Evolutionary conservation across 2,113 vertebrate species (phyloP).

Genomic region (Vidua macroura): DNA sequence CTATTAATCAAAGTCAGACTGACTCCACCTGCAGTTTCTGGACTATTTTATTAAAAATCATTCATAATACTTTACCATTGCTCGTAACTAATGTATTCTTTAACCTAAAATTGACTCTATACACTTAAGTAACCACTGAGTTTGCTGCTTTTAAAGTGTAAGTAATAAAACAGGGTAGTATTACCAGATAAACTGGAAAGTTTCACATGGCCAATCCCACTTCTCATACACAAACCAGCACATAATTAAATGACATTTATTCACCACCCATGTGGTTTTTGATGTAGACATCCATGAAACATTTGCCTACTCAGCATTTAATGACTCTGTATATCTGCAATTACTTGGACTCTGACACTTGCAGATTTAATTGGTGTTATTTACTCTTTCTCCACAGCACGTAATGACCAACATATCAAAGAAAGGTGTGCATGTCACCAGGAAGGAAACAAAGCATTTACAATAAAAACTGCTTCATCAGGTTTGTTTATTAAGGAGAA

Average conservation of each 20-base stretch:
- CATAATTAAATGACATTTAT: slow-evolving; percentile 38
- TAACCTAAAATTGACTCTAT: not conserved
- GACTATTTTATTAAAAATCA: not conserved
- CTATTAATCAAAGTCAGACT: not conserved
- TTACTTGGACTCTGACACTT: not conserved
- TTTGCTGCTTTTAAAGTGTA: not conserved
- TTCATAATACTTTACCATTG: not conserved
- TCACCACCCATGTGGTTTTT: not conserved
- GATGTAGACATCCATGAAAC: not conserved
- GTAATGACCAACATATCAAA: not conserved
- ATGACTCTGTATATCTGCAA: not conserved
- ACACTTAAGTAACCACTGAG: not conserved
- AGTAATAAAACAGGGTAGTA: not conserved
- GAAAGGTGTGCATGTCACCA: not conserved
- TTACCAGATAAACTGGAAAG: slow-evolving; percentile 43
- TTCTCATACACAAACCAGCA: not conserved
- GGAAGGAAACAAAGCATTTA: not conserved
- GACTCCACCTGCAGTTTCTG: not conserved
- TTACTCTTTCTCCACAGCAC: slow-evolving; percentile 1
- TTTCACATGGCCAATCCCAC: not conserved
- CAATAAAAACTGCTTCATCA: slow-evolving; percentile 17
- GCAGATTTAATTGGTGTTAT: not conserved
- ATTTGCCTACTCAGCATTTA: not conserved
- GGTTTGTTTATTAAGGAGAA: not conserved
- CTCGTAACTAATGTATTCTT: not conserved